These are phyloP conservation scores for Pteromalus puparum DNA, from an alignment of 1,140 invertebrate species.

Conservation along the genomic window DNA sequence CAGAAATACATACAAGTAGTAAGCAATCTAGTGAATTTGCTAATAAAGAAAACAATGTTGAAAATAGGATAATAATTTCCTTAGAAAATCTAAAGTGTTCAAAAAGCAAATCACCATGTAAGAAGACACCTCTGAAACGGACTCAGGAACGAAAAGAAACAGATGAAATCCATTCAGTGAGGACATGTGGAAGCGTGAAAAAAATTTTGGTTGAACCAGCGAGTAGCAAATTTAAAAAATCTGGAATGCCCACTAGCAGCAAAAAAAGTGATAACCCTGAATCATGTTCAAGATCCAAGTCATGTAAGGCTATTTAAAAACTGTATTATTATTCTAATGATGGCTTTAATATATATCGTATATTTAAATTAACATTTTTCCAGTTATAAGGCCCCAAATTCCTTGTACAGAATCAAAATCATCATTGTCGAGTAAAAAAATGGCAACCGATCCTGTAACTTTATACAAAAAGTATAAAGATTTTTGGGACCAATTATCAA, in stretches of 20 bases:
- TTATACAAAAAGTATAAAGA: constrained; percentile 85
- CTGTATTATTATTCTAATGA: constrained; percentile 5
- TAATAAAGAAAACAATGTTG: constrained; percentile 2
- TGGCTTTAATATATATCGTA: constrained; percentile 1
- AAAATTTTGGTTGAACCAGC: constrained; percentile 29
- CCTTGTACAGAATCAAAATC: constrained; percentile 63
- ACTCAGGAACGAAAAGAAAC: constrained; percentile 16
- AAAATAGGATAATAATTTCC: background rate
- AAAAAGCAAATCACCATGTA: background rate
- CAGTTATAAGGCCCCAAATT: constrained; percentile 75
- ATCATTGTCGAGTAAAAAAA: constrained; percentile 66
- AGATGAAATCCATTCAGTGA: constrained; percentile 41
- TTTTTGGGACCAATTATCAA: constrained; percentile 83
- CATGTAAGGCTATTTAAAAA: constrained; percentile 61
- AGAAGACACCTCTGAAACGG: constrained; percentile 1
- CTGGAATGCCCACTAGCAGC: constrained; percentile 50
- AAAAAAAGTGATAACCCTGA: constrained; percentile 52
- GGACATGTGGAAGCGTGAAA: constrained; percentile 53
- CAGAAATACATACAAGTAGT: background rate
- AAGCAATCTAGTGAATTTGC: background rate
- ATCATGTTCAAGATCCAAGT: constrained; percentile 56
- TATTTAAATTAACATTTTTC: constrained; percentile 49
- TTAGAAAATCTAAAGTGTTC: background rate
- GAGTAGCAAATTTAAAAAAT: constrained; percentile 56
- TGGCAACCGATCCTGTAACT: constrained; percentile 80